A percentile compares a stretch with the other conserved stretches of the same genome.
phyloP scores from a whole-genome alignment of 2,113 vertebrate species.

The Lophotis ruficrista region DNA sequence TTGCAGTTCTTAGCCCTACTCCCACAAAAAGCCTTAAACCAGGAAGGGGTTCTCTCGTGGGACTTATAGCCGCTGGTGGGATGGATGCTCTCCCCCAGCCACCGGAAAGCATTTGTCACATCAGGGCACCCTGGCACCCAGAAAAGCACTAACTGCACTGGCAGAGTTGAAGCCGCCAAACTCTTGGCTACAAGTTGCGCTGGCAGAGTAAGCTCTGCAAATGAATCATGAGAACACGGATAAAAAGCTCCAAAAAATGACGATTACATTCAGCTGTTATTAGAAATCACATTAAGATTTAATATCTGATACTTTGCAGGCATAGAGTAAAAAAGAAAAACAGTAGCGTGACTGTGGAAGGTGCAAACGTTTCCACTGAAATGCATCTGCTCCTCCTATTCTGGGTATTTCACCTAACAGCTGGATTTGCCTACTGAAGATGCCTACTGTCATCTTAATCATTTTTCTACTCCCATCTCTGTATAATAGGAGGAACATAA shows the following conservation, averaged over 20 bases:
- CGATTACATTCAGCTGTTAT: neutral
- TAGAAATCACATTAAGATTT: neutral
- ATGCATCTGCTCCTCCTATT: neutral
- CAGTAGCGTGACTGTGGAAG: neutral
- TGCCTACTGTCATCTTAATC: neutral
- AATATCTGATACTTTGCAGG: neutral
- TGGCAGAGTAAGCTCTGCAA: neutral
- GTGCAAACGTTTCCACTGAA: neutral
- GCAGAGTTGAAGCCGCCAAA: neutral
- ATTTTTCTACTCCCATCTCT: neutral
- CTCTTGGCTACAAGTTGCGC: neutral
- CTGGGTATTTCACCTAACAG: neutral
- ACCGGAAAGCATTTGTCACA: neutral
- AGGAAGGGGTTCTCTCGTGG: neutral
- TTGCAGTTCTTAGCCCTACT: neutral
- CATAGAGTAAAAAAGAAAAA: neutral
- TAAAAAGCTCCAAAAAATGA: neutral
- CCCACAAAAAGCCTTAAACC: neutral
- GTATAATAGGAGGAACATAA: neutral
- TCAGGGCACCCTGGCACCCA: neutral
- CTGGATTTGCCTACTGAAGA: neutral
- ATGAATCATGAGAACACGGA: neutral
- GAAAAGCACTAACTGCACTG: neutral
- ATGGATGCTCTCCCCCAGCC: neutral
- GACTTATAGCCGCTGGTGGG: neutral